Percentiles rank a stretch among this genome's conserved stretches.
Evolutionary conservation across 2,888 invertebrate genomes (phyloP).

Genomic region (Falcaria lacertinaria): DNA sequence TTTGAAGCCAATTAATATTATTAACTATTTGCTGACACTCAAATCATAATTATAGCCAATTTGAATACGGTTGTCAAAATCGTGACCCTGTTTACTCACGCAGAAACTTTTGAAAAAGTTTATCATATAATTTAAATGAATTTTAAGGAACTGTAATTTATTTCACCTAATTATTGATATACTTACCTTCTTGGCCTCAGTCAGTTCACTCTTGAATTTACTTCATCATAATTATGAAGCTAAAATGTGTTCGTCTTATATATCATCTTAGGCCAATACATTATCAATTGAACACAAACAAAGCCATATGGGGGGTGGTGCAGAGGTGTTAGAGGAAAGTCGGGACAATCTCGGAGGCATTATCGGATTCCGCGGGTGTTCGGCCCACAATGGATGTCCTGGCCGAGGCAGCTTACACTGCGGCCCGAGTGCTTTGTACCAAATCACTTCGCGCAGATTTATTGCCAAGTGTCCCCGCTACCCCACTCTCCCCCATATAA

Average conservation of each 20-base stretch:
- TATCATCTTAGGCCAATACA: slow-evolving; percentile 15
- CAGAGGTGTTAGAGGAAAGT: slow-evolving; percentile 72
- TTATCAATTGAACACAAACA: slow-evolving; percentile 37
- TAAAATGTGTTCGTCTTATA: neutral
- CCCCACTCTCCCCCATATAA: slow-evolving; percentile 69
- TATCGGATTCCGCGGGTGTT: slow-evolving; percentile 74
- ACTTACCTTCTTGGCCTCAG: no score
- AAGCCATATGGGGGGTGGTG: slow-evolving; percentile 43
- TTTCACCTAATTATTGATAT: no score
- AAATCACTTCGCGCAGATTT: slow-evolving; percentile 76
- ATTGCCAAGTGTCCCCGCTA: slow-evolving; percentile 65
- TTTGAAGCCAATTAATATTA: no score
- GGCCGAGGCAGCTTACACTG: slow-evolving; percentile 68
- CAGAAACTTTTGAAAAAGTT: no score
- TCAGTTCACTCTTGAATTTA: no score
- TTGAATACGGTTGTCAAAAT: no score
- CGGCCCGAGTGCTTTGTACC: slow-evolving; percentile 75
- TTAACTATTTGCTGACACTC: no score
- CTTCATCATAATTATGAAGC: no score
- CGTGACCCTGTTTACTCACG: no score
- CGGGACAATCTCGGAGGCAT: slow-evolving; percentile 74
- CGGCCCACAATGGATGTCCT: slow-evolving; percentile 72
- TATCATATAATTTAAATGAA: no score
- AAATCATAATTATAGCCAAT: no score
- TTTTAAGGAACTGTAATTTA: no score